Conservation (phyloP, 2,888 invertebrate species). For the Calliopum simillimum region DNA sequence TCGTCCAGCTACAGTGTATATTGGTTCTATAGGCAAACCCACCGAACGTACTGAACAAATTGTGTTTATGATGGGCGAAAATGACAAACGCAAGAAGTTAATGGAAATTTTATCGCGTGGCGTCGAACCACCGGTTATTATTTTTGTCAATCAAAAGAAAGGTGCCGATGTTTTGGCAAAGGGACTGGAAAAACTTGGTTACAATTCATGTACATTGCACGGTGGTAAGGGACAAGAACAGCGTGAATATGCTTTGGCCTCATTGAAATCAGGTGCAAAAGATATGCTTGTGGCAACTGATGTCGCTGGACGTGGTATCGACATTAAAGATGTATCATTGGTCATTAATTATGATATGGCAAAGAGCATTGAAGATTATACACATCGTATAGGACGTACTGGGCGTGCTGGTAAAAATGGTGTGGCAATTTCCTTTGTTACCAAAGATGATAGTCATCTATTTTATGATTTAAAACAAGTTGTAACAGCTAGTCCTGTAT, state of each 20-base stretch:
- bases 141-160: slow-evolving; percentile 99
- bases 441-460: slow-evolving; percentile 93
- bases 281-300: slow-evolving; percentile 99
- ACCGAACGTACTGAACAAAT: slow-evolving; percentile 98
- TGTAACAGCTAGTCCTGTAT: slow-evolving; percentile 88
- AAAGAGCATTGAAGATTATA: slow-evolving; percentile 97
- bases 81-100: slow-evolving; percentile 96
- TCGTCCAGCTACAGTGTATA: slow-evolving; percentile 96
- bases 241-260: slow-evolving; percentile 96
- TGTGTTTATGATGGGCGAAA: slow-evolving; percentile 94
- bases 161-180: slow-evolving; percentile 98
- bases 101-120: slow-evolving; percentile 91
- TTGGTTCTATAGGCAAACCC: slow-evolving; percentile 96
- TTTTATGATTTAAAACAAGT: slow-evolving; percentile 98
- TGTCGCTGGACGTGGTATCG: slow-evolving; percentile 99
- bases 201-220: slow-evolving; percentile 96
- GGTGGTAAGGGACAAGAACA: slow-evolving; percentile 99
- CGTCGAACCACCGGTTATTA: slow-evolving; percentile 97
- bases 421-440: slow-evolving; percentile 95
- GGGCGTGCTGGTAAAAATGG: slow-evolving; percentile 99
- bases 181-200: slow-evolving; percentile 95
- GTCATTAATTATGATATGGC: slow-evolving; percentile 99
- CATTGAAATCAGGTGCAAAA: slow-evolving; percentile 94
- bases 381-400: slow-evolving; percentile 98
- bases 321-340: slow-evolving; percentile 98